Conservation (phyloP, 2,888 invertebrate genomes). For the Vannuccia rotundouncinata region DNA sequence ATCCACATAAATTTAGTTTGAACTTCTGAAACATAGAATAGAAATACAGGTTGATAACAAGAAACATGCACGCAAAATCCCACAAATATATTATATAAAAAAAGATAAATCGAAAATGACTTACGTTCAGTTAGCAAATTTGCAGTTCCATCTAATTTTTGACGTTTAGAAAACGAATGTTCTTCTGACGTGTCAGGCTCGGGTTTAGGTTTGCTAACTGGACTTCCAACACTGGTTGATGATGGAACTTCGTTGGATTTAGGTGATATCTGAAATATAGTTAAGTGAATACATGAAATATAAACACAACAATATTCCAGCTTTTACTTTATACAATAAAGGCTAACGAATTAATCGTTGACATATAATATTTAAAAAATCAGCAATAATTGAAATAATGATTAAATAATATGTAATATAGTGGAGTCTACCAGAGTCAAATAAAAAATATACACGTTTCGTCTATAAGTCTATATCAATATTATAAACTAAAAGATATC, state of each 20-base stretch:
- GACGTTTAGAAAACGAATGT: not conserved
- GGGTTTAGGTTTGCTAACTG: not conserved
- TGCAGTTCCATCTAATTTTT: not conserved
- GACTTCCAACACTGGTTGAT: not conserved
- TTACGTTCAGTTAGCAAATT: not conserved
- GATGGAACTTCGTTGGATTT: not conserved
- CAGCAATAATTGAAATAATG: too few relatives aligned
- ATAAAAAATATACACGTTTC: too few relatives aligned
- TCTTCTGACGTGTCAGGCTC: not conserved
- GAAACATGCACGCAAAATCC: not conserved
- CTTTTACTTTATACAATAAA: too few relatives aligned
- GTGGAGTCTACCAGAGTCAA: too few relatives aligned
- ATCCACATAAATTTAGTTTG: conserved; percentile 14
- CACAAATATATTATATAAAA: not conserved
- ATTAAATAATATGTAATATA: too few relatives aligned
- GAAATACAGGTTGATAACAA: not conserved
- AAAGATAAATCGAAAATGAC: not conserved
- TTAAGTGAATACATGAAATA: too few relatives aligned
- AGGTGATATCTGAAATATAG: not conserved
- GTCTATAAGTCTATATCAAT: too few relatives aligned
- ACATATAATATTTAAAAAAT: too few relatives aligned
- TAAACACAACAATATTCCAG: too few relatives aligned
- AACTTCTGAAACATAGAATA: not conserved
- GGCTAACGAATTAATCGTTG: too few relatives aligned
- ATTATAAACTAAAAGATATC: too few relatives aligned